Evolutionary conservation across 2,797 vertebrate genomes (phyloP).

Genomic region (Chloroceryle amazona): DNA sequence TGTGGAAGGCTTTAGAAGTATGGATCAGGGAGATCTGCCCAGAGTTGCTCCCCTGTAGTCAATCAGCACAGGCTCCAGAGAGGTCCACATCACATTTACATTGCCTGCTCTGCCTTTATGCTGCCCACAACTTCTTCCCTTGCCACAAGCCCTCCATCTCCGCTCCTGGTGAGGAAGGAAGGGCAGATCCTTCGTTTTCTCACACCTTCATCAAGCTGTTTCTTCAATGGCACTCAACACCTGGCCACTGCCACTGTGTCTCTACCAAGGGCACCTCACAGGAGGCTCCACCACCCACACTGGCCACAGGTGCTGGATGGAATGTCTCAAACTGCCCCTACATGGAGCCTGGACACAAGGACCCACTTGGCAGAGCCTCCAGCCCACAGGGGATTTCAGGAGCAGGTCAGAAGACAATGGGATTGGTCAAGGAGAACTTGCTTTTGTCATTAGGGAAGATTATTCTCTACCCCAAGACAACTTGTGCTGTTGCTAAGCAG

Average conservation of each 20-base stretch:
- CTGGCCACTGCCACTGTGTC: neutral
- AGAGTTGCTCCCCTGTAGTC: neutral
- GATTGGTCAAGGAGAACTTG: neutral
- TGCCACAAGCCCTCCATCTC: neutral
- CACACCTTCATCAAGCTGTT: neutral
- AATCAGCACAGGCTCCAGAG: neutral
- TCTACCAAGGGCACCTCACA: neutral
- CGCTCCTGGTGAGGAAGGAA: neutral
- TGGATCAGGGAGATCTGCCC: neutral
- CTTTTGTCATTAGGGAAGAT: neutral
- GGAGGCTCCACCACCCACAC: neutral
- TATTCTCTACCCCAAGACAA: too few species aligned
- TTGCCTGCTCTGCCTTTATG: neutral
- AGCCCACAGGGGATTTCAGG: fast-evolving
- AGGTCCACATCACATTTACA: neutral
- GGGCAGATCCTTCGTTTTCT: neutral
- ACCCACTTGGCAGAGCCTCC: fast-evolving
- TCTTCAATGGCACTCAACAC: neutral
- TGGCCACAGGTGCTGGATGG: neutral
- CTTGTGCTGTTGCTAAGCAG: fast-evolving
- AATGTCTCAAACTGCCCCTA: neutral
- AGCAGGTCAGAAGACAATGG: neutral
- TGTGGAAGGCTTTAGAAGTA: neutral
- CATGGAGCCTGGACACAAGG: neutral
- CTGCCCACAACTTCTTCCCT: neutral